These are phyloP conservation scores for Tanypteryx hageni DNA, from an alignment of 2,888 invertebrate genomes.

Conservation along the genomic window DNA sequence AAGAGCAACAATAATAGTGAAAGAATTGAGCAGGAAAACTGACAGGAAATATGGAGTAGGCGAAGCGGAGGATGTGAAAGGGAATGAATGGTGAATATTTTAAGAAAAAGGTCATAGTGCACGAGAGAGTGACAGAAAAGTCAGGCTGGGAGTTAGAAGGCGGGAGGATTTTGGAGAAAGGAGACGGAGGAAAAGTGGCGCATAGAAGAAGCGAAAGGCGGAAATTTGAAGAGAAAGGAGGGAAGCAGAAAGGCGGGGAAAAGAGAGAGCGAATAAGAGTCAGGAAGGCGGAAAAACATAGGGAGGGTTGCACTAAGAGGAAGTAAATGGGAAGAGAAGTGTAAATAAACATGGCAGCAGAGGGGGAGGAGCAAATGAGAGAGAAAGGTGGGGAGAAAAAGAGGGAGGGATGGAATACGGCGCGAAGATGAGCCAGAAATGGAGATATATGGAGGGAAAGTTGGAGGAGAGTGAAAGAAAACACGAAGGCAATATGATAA, in stretches of 20 bases:
- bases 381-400: conserved; percentile 67
- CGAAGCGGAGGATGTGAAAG: no score
- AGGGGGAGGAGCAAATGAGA: conserved; percentile 63
- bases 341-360: conserved; percentile 66
- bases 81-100: no score
- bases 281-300: conserved; percentile 65
- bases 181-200: conserved; percentile 43
- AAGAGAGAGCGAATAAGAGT: conserved; percentile 65
- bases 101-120: no score
- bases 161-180: neutral
- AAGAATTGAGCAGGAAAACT: neutral
- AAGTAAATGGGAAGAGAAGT: conserved; percentile 45
- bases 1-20: neutral
- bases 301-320: conserved; percentile 63
- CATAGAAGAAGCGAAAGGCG: conserved; percentile 33
- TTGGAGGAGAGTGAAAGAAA: neutral
- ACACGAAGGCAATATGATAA: no score
- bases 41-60: neutral
- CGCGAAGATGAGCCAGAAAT: neutral
- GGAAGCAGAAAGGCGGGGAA: conserved; percentile 56
- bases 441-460: conserved; percentile 35
- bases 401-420: conserved; percentile 37
- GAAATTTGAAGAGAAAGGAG: conserved; percentile 42
- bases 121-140: no score
- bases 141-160: no score